phyloP scores from a whole-genome alignment of 2,113 vertebrate species.

The Bujurquina vittata region DNA sequence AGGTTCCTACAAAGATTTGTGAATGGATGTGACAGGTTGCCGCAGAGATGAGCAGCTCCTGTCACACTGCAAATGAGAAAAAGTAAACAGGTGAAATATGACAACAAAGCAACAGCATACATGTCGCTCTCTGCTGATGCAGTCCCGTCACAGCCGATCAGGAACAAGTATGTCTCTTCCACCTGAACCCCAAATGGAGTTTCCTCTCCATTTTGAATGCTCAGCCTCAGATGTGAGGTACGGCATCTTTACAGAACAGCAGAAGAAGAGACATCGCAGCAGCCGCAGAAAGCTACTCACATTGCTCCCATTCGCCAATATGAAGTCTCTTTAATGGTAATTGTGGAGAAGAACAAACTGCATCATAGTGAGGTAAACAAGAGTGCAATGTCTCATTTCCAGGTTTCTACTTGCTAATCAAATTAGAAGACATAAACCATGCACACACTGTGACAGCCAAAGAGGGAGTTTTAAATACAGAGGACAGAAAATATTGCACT shows the following conservation, averaged over 20 bases:
- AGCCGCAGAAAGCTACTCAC: neutral
- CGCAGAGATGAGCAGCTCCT: slow-evolving; percentile 28
- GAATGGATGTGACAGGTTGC: slow-evolving; percentile 39
- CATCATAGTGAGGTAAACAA: neutral
- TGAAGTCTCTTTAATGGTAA: neutral
- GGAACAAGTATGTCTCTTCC: neutral
- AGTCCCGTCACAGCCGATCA: slow-evolving; percentile 31
- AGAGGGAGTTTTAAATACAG: neutral
- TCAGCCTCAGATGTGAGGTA: neutral
- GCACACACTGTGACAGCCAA: neutral
- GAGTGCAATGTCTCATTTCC: neutral
- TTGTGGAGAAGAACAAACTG: neutral
- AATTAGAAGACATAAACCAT: slow-evolving; percentile 6
- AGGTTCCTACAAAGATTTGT: neutral
- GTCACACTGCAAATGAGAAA: slow-evolving; percentile 44
- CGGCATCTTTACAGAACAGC: neutral
- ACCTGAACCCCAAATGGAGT: slow-evolving; percentile 4
- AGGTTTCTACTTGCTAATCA: neutral
- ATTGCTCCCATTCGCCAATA: neutral
- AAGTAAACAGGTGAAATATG: slow-evolving; percentile 48
- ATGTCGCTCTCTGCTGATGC: neutral
- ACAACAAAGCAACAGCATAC: slow-evolving; percentile 30
- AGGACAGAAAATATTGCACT: neutral
- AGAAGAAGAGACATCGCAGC: neutral
- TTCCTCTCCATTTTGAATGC: neutral